These are phyloP conservation scores for Conus canariensis DNA, from an alignment of 2,888 invertebrate genomes.

Conservation along the genomic window DNA sequence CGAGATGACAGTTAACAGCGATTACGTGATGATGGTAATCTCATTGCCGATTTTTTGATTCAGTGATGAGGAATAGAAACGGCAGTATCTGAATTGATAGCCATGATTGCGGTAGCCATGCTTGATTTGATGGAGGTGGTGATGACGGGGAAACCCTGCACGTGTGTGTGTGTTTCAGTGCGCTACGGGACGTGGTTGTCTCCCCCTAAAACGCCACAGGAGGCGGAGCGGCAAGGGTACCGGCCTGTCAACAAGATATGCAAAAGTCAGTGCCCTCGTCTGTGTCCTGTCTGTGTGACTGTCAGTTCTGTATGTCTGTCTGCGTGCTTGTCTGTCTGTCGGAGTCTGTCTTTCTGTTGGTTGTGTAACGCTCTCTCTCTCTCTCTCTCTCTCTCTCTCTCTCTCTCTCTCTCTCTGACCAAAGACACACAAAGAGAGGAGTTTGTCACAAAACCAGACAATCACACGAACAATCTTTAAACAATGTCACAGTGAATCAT, in stretches of 20 bases:
- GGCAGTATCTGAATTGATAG: too few relatives aligned
- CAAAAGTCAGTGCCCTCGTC: slow-evolving; percentile 41
- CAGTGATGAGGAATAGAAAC: too few relatives aligned
- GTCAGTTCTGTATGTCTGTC: background rate
- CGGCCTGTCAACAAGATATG: slow-evolving; percentile 48
- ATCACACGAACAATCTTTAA: too few relatives aligned
- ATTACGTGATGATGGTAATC: too few relatives aligned
- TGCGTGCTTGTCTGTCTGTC: background rate
- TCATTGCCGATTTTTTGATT: background rate
- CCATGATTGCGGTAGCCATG: too few relatives aligned
- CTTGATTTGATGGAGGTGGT: too few relatives aligned
- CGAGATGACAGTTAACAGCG: too few relatives aligned
- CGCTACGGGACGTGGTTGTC: slow-evolving; percentile 48
- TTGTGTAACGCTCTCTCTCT: background rate
- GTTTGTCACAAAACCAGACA: too few relatives aligned
- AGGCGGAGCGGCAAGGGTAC: slow-evolving; percentile 45
- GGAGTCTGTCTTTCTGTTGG: background rate
- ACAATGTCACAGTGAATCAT: too few relatives aligned
- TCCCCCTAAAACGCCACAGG: slow-evolving; percentile 43
- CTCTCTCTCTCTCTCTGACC: background rate
- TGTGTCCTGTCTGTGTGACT: background rate
- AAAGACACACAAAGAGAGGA: too few relatives aligned
- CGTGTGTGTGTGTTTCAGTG: slow-evolving; percentile 38
- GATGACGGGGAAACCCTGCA: too few relatives aligned
- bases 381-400: slow-evolving; percentile 7